These are phyloP conservation scores for Aleiodes sp. DNA, from an alignment of 1,140 invertebrate genomes.

Conservation along the genomic window DNA sequence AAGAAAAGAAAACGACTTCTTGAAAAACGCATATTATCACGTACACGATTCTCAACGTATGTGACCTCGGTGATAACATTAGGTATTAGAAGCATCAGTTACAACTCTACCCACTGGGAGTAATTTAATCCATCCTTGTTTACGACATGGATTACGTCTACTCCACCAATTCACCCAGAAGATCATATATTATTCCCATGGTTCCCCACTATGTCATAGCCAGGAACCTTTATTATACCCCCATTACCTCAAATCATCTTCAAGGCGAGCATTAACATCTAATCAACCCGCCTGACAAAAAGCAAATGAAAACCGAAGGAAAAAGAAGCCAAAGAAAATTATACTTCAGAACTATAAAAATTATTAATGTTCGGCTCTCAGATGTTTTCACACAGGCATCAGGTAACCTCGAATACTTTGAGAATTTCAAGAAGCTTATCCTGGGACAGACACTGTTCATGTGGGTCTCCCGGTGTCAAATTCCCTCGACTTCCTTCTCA, in stretches of 20 bases:
- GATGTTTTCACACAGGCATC: slow-evolving; percentile 23
- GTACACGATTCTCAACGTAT: not conserved
- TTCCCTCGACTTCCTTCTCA: not conserved
- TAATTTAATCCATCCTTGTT: slow-evolving; percentile 19
- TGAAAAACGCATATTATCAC: too few species aligned
- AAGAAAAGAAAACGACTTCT: too few species aligned
- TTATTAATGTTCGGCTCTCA: not conserved
- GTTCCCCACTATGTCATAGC: not conserved
- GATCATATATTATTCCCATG: not conserved
- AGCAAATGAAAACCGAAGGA: not conserved
- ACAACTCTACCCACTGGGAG: not conserved
- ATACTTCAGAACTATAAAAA: not conserved
- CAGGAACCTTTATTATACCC: not conserved
- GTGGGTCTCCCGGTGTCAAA: not conserved
- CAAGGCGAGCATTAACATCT: not conserved
- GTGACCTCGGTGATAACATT: slow-evolving; percentile 7
- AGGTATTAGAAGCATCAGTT: not conserved
- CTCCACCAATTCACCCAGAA: not conserved
- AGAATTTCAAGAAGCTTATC: not conserved
- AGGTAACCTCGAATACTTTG: not conserved
- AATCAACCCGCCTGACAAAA: not conserved
- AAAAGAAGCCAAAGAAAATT: not conserved
- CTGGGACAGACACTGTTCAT: not conserved
- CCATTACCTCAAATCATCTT: slow-evolving; percentile 8
- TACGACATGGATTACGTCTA: not conserved